These are phyloP conservation scores for Crocidura indochinensis DNA, from an alignment of 2,797 vertebrate genomes.

Conservation along the genomic window DNA sequence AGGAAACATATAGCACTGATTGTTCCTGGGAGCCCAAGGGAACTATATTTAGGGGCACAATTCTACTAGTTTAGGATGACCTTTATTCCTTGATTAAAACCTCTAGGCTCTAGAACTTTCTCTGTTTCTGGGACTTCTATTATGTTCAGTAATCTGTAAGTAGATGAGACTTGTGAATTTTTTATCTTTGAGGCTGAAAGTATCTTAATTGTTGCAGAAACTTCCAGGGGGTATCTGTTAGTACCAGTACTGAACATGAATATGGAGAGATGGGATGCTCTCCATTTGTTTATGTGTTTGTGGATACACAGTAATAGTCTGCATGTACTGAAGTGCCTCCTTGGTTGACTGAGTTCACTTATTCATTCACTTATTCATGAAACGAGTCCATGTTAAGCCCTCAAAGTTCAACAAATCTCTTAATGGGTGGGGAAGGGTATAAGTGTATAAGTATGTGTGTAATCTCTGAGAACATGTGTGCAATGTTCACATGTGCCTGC, in stretches of 20 bases:
- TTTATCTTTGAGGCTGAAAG: background rate
- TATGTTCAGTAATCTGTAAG: background rate
- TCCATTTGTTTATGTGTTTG: background rate
- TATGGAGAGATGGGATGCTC: background rate
- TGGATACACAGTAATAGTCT: background rate
- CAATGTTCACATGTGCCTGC: conserved; percentile 17
- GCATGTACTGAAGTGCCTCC: background rate
- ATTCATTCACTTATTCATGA: background rate
- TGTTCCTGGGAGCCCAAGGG: background rate
- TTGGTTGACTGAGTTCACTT: background rate
- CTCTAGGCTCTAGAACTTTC: background rate
- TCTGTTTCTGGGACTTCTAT: background rate
- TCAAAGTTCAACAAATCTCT: background rate
- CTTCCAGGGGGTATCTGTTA: background rate
- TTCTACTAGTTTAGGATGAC: background rate
- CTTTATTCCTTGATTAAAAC: background rate
- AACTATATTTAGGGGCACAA: background rate
- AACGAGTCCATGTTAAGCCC: background rate
- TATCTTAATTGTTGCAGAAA: background rate
- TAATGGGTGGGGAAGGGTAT: background rate
- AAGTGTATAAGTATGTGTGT: conserved; percentile 46
- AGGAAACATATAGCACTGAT: background rate
- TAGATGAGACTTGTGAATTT: background rate
- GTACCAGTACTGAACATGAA: rapidly evolving
- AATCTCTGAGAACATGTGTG: conserved; percentile 48